These are phyloP conservation scores for Psittacara wagleri DNA, from an alignment of 2,113 vertebrate genomes.

Conservation along the genomic window DNA sequence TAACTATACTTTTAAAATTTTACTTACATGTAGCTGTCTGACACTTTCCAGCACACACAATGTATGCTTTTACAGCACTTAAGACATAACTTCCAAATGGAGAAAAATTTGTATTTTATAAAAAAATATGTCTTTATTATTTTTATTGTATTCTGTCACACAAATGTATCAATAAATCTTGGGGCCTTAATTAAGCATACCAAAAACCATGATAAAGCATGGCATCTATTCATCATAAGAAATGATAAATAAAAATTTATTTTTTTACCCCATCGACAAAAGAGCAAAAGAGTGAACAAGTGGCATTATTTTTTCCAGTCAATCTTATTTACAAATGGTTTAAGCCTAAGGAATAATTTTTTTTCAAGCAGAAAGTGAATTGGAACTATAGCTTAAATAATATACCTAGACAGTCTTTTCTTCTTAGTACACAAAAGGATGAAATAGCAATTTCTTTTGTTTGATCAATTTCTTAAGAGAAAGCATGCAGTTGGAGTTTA, in stretches of 20 bases:
- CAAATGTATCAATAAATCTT: background rate
- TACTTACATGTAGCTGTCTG: background rate
- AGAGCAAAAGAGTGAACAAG: background rate
- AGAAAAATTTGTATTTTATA: background rate
- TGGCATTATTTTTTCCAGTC: background rate
- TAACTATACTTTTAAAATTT: background rate
- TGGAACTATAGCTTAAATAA: background rate
- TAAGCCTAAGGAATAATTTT: background rate
- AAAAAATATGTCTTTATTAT: background rate
- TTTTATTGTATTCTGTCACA: background rate
- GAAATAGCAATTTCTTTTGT: background rate
- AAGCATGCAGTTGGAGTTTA: background rate
- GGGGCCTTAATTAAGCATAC: background rate
- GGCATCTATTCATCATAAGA: background rate
- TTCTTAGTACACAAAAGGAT: background rate
- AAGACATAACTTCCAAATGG: background rate
- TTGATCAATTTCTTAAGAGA: background rate
- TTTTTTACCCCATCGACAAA: background rate
- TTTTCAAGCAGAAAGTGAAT: background rate
- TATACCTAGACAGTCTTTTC: background rate
- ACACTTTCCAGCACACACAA: background rate
- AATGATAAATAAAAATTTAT: background rate
- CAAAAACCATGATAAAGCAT: background rate
- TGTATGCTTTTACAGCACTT: background rate
- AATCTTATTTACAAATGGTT: background rate